A percentile compares a stretch with the other conserved stretches of the same genome.
Evolutionary conservation across 92 coral and sea anemone species (phyloP).

Genomic region (Bergia sp.): DNA sequence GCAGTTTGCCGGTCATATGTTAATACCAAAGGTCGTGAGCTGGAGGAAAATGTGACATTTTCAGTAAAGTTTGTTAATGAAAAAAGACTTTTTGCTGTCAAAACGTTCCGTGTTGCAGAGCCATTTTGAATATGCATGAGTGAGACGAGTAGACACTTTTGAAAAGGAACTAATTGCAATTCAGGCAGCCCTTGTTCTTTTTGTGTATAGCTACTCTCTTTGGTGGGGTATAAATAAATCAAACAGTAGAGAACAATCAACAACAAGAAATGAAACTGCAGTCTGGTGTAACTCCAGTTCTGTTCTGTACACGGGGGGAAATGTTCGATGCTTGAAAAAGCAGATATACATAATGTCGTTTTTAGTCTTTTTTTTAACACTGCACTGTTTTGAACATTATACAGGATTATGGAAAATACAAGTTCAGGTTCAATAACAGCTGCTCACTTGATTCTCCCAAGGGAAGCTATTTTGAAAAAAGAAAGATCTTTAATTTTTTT

Average conservation of each 20-base stretch:
- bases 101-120: constrained; percentile 54
- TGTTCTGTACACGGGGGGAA: neutral
- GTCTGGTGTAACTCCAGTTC: neutral
- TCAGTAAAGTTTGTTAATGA: constrained; percentile 44
- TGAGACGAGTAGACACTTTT: constrained; percentile 24
- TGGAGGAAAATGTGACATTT: constrained; percentile 29
- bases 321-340: neutral
- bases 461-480: constrained; percentile 12
- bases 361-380: neutral
- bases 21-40: constrained; percentile 32
- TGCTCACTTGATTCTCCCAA: constrained; percentile 25
- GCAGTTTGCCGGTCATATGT: constrained; percentile 22
- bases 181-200: constrained; percentile 45
- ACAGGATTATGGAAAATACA: neutral
- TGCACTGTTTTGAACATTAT: neutral
- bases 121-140: constrained; percentile 51
- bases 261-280: constrained; percentile 27
- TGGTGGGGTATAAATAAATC: neutral
- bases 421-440: neutral
- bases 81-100: constrained; percentile 40
- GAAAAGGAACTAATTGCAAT: constrained; percentile 38
- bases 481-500: neutral
- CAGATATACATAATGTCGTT: neutral
- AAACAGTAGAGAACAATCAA: constrained; percentile 20
- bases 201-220: constrained; percentile 30